These are phyloP conservation scores for Xylocopa sonorina DNA, from an alignment of 1,140 invertebrate genomes.

Conservation along the genomic window DNA sequence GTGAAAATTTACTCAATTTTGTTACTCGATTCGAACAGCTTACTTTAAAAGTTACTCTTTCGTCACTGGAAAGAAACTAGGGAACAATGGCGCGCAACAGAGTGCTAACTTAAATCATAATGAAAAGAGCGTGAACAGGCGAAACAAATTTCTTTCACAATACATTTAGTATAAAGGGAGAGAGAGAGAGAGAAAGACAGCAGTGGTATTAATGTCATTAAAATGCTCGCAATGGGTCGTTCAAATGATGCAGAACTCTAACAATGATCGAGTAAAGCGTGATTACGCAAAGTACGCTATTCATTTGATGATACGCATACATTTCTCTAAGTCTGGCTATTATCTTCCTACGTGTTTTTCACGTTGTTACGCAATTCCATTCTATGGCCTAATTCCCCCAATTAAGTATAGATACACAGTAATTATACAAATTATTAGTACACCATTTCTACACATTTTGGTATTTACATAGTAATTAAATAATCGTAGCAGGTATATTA, in stretches of 20 bases:
- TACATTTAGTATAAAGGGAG: background rate
- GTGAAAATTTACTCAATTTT: no score
- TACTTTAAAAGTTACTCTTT: background rate
- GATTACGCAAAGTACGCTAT: constrained; percentile 17
- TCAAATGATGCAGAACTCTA: background rate
- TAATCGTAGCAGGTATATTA: no score
- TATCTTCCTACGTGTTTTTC: background rate
- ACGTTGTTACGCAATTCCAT: background rate
- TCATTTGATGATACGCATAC: background rate
- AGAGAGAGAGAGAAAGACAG: no score
- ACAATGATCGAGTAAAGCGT: constrained; percentile 4
- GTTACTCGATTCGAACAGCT: background rate
- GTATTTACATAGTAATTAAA: no score
- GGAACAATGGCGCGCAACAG: background rate
- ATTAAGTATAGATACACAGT: no score
- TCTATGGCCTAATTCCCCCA: background rate
- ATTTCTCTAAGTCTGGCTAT: background rate
- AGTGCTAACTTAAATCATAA: background rate
- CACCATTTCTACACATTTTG: no score
- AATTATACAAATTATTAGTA: no score
- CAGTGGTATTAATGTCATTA: constrained; percentile 1
- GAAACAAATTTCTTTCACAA: background rate
- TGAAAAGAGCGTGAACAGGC: background rate
- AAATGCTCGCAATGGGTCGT: background rate
- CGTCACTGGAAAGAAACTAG: no score